Evolutionary conservation across 2,888 invertebrate species (phyloP), one percentile per base, ranked within the genome.

Genomic region (Oscheius sp.): DNA sequence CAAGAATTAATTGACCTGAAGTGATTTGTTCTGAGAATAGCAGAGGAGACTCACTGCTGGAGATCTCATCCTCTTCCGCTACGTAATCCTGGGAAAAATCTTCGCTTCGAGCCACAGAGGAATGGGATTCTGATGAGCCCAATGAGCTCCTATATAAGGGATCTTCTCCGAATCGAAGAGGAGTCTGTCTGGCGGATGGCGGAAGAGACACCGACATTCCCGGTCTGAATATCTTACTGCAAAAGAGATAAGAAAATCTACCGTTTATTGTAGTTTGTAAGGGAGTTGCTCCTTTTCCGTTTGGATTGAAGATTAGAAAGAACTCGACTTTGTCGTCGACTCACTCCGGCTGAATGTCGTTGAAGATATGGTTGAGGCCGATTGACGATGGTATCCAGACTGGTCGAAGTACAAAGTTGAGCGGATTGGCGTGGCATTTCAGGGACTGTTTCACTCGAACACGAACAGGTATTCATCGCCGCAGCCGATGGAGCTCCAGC

Each of bases 231-330:
- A 17, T 0, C 15, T 42, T 58, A 4, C 39, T 58, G 3, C 2
- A 25, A 20, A 4, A 23, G 0, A 39, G 2, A 42, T 12, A 23
- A 42, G 1, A 20, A 37, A 15, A 23, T 63, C 12, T n/a, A 78
- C 78, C 78, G 70, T 53, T 78, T 78, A 39, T 75, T 69, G 61
- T 75, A 78, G 50, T 75, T 78, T 4, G 78, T 75, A 34, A 78
- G 29, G 12, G 75, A 75, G 39, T 78, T 78, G 25, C 75, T 75
- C 37, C 78, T 64, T 66, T 78, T 78, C 46, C 78, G 48, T 58
- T 78, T 78, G 15, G 75, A 72, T 20, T 70, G 73, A 42, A 73
- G 50, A 42, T 64, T 64, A 25, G 65, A 71, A 17, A 74, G 57
- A 55, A 75, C 77, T 25, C 76, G 61, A 37, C 74, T 74, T 20